Evolutionary conservation across 2,888 invertebrate species (phyloP).

Genomic region (Pseudanteris insignis): DNA sequence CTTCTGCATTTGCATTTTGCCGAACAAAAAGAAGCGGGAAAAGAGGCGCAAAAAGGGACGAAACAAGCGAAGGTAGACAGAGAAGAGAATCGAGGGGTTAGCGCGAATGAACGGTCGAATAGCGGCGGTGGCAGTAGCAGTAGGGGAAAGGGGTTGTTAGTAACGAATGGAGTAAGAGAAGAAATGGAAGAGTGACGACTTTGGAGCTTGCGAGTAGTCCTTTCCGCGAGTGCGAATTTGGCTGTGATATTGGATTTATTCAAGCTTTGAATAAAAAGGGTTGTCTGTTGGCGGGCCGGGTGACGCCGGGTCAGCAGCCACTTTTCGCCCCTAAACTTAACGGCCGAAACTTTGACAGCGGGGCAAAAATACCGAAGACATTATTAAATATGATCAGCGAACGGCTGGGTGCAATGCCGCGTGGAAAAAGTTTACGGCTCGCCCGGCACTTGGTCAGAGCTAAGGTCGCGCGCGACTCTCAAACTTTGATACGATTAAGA

Average conservation of each 20-base stretch:
- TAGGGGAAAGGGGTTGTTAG: too few species aligned
- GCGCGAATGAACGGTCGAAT: too few species aligned
- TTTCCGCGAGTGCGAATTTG: conserved; percentile 24
- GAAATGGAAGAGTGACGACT: conserved; percentile 3
- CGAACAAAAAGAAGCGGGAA: not conserved
- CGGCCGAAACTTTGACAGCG: conserved; percentile 56
- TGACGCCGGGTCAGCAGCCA: conserved; percentile 19
- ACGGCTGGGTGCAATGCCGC: conserved; percentile 42
- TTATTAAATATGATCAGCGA: conserved; percentile 65
- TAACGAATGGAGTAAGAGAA: too few species aligned
- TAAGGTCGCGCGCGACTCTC: conserved; percentile 56
- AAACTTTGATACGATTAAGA: conserved; percentile 67
- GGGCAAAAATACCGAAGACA: conserved; percentile 61
- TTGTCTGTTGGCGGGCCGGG: conserved; percentile 52
- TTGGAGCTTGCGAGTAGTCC: conserved; percentile 18
- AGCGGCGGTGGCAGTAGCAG: too few species aligned
- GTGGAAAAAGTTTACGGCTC: too few species aligned
- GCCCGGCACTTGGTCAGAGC: conserved; percentile 46
- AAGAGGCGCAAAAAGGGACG: not conserved
- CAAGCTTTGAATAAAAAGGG: conserved; percentile 65
- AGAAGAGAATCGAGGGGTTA: too few species aligned
- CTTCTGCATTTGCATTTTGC: conserved; percentile 10
- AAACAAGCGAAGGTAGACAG: too few species aligned
- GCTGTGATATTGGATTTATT: conserved; percentile 63
- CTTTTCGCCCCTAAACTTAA: conserved; percentile 50